Conservation (phyloP, 2,797 vertebrate genomes). For the Onychomys torridus region DNA sequence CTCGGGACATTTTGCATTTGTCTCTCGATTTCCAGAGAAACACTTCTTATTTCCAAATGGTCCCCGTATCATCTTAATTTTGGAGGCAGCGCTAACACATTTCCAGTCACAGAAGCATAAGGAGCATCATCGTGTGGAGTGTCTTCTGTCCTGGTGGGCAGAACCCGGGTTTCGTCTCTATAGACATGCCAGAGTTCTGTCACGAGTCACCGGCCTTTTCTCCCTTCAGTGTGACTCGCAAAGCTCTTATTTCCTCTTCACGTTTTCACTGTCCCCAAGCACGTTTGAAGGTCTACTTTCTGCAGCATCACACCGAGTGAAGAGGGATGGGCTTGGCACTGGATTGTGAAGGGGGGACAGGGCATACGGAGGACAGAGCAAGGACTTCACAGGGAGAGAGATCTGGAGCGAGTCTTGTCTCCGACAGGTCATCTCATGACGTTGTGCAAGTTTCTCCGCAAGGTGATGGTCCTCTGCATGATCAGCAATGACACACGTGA, state of each 20-base stretch:
- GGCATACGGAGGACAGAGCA: neutral
- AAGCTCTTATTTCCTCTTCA: neutral
- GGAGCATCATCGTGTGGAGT: neutral
- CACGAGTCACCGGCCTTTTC: neutral
- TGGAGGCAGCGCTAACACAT: neutral
- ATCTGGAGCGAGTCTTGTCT: neutral
- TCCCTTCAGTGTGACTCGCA: neutral
- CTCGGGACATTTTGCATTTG: neutral
- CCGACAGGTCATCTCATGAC: neutral
- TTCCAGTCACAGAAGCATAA: neutral
- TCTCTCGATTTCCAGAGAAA: neutral
- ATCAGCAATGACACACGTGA: neutral
- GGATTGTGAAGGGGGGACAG: neutral
- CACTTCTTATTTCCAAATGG: neutral
- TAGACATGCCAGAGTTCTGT: neutral
- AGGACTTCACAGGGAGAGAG: neutral
- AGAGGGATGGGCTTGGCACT: neutral
- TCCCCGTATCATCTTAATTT: neutral
- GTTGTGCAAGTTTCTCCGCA: neutral
- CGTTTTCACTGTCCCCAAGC: neutral
- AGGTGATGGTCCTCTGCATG: neutral
- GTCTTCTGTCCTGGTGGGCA: neutral
- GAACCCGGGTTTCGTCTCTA: neutral
- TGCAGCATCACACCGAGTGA: neutral
- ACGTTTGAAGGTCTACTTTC: conserved; percentile 2